Conservation (phyloP, 2,888 invertebrate species). For the Latrodectus elegans region DNA sequence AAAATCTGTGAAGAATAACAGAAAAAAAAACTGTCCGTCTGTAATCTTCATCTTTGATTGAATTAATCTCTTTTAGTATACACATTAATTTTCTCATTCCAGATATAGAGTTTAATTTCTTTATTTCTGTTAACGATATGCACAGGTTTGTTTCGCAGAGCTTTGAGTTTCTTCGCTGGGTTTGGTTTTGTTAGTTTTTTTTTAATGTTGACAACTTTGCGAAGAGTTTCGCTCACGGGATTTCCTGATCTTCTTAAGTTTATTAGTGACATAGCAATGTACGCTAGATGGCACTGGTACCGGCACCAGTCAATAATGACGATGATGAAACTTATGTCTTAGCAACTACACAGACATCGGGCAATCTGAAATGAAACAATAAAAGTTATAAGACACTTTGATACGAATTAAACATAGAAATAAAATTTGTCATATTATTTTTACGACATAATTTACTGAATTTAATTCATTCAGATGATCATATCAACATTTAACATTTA, state of each 20-base stretch:
- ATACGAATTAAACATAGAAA: no score
- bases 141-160: conserved; percentile 25
- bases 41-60: not conserved
- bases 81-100: conserved; percentile 4
- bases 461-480: not conserved
- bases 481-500: no score
- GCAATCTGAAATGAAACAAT: conserved; percentile 55
- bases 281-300: conserved; percentile 61
- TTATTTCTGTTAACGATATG: conserved; percentile 49
- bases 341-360: conserved; percentile 62
- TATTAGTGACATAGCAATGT: conserved; percentile 13
- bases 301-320: conserved; percentile 49
- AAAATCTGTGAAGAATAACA: conserved; percentile 11
- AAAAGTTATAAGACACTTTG: not conserved
- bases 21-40: not conserved
- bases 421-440: not conserved
- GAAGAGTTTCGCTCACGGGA: no score
- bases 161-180: no score
- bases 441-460: not conserved
- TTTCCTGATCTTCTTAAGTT: not conserved
- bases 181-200: no score
- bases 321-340: conserved; percentile 26
- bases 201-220: no score
- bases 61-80: not conserved
- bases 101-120: not conserved